phyloP scores from a whole-genome alignment of 2,888 invertebrate genomes.

The Itoplectis maculator region DNA sequence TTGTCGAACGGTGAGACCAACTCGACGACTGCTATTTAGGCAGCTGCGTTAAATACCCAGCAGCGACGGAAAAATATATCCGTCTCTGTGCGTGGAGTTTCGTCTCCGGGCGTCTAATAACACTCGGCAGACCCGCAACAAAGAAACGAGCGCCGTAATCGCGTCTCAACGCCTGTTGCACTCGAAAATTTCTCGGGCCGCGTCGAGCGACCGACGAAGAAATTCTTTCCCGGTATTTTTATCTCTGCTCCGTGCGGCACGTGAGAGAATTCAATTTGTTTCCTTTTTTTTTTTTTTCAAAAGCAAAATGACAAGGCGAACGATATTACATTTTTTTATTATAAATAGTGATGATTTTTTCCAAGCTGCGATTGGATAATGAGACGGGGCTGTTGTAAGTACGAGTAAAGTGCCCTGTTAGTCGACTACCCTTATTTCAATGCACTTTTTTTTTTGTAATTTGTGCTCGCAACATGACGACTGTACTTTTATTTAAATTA shows the following conservation, averaged over 20 bases:
- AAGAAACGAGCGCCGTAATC: slow-evolving; percentile 22
- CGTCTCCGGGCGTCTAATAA: slow-evolving; percentile 3
- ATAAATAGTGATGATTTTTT: slow-evolving; percentile 70
- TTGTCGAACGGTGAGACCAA: slow-evolving; percentile 43
- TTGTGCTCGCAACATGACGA: slow-evolving; percentile 25
- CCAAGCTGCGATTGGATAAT: slow-evolving; percentile 79
- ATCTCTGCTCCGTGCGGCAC: slow-evolving; percentile 5
- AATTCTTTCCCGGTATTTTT: not conserved
- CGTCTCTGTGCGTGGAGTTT: not conserved
- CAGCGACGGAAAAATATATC: slow-evolving; percentile 21
- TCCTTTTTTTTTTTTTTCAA: too few relatives aligned
- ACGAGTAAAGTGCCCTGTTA: slow-evolving; percentile 62
- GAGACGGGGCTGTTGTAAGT: slow-evolving; percentile 77
- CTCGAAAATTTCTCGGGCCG: slow-evolving; percentile 5
- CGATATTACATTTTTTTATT: slow-evolving; percentile 25
- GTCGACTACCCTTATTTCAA: slow-evolving; percentile 43
- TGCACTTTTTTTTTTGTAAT: slow-evolving; percentile 32
- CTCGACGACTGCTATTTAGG: slow-evolving; percentile 53
- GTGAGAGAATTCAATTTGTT: slow-evolving; percentile 39
- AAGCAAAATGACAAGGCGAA: not conserved
- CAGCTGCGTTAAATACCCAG: slow-evolving; percentile 41
- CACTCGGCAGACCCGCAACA: slow-evolving; percentile 1
- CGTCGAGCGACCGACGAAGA: not conserved
- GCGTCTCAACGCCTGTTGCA: slow-evolving; percentile 12
- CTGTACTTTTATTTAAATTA: slow-evolving; percentile 3